phyloP scores from a whole-genome alignment of 2,888 invertebrate genomes.

The Acleris holmiana region DNA sequence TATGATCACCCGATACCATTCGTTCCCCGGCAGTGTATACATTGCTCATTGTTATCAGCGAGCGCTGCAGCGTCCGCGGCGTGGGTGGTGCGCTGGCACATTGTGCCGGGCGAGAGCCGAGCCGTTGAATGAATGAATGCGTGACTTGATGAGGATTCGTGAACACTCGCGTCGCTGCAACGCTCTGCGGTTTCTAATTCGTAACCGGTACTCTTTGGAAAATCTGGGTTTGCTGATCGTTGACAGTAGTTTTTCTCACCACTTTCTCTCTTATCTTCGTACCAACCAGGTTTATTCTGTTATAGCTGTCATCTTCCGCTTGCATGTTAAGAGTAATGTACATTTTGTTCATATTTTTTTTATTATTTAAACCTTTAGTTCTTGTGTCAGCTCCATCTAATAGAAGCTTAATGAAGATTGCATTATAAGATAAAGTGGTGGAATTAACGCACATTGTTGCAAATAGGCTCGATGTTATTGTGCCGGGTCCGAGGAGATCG shows the following conservation, averaged over 20 bases:
- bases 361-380: neutral
- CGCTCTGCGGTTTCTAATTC: slow-evolving; percentile 38
- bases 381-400: neutral
- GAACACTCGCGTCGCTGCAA: slow-evolving; percentile 38
- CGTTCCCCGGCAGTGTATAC: neutral
- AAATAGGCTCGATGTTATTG: slow-evolving; percentile 31
- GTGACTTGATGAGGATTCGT: slow-evolving; percentile 46
- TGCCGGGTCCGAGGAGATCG: slow-evolving; percentile 24
- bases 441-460: slow-evolving; percentile 31
- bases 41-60: neutral
- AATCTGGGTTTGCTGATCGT: slow-evolving; percentile 3
- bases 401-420: slow-evolving; percentile 24
- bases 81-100: slow-evolving; percentile 30
- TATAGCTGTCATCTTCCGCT: neutral
- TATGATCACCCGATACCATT: too few relatives aligned
- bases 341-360: neutral
- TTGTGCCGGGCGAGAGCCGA: slow-evolving; percentile 35
- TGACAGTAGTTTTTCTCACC: slow-evolving; percentile 1
- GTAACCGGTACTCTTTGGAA: slow-evolving; percentile 31
- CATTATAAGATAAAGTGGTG: slow-evolving; percentile 24
- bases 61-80: slow-evolving; percentile 19
- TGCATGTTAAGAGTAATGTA: neutral
- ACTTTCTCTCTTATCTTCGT: slow-evolving; percentile 6
- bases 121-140: slow-evolving; percentile 44
- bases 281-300: neutral